Evolutionary conservation across 2,888 invertebrate species (phyloP).

Genomic region (Caenorhabditis angaria): DNA sequence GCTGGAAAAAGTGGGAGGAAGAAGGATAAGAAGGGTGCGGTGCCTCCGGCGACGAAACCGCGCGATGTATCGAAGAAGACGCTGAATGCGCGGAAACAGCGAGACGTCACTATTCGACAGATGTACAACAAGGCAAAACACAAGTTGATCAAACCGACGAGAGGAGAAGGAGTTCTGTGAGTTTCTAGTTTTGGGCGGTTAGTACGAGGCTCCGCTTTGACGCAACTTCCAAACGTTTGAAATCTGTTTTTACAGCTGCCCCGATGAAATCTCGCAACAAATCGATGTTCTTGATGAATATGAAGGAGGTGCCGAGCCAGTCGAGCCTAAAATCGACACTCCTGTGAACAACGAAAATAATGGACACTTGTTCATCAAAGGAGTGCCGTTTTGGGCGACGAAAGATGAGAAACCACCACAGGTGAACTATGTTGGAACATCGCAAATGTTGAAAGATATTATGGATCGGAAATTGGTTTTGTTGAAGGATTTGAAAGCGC

Average conservation of each 20-base stretch:
- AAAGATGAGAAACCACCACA: conserved; percentile 3
- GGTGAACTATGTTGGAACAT: background rate
- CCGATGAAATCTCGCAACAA: background rate
- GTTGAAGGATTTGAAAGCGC: background rate
- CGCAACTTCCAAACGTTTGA: no score
- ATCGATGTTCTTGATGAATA: background rate
- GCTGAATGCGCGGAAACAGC: no score
- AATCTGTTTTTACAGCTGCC: background rate
- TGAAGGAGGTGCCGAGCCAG: background rate
- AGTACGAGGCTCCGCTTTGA: no score
- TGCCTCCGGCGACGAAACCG: no score
- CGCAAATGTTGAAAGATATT: background rate
- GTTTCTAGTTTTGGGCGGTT: no score
- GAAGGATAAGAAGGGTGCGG: no score
- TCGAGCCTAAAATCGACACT: background rate
- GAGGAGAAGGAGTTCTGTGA: no score
- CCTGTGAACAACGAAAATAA: background rate
- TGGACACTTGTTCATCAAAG: background rate
- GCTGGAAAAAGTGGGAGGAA: no score
- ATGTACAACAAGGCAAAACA: no score
- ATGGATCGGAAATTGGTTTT: background rate
- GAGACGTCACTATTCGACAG: no score
- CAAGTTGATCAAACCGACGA: no score
- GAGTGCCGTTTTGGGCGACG: background rate
- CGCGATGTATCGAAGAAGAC: no score